Evolutionary conservation across 2,888 invertebrate species (phyloP).

Genomic region (Drosophila neonasuta): DNA sequence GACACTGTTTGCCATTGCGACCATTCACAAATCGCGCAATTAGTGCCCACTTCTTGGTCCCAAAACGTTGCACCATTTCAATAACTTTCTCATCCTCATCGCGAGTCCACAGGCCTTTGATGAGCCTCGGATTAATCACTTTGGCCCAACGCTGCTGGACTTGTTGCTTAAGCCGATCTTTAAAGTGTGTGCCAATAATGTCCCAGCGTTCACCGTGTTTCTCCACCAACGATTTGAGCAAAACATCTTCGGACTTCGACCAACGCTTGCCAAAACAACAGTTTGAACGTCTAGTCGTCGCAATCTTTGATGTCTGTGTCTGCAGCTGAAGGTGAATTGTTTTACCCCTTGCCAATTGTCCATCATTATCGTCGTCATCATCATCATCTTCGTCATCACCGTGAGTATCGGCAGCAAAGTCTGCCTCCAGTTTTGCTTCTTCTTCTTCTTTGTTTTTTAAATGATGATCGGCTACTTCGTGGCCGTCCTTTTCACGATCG

Average conservation of each 20-base stretch:
- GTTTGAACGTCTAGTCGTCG: constrained; percentile 31
- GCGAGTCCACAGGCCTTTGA: constrained; percentile 99
- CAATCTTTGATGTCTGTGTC: constrained; percentile 4
- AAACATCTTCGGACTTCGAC: constrained; percentile 85
- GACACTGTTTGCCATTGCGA: constrained; percentile 98
- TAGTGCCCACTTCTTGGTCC: constrained; percentile 98
- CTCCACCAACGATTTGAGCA: constrained; percentile 91
- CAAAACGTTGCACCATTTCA: constrained; percentile 93
- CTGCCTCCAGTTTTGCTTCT: not conserved
- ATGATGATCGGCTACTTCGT: not conserved
- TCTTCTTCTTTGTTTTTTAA: not conserved
- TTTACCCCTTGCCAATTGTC: not conserved
- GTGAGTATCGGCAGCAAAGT: not conserved
- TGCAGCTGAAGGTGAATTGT: constrained; percentile 4
- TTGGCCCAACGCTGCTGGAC: constrained; percentile 98
- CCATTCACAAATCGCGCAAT: constrained; percentile 96
- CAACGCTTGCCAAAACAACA: constrained; percentile 80
- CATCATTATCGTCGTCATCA: not conserved
- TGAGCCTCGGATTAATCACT: constrained; percentile 97
- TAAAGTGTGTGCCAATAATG: constrained; percentile 89
- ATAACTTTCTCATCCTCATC: constrained; percentile 98
- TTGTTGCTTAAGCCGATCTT: constrained; percentile 95
- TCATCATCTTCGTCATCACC: not conserved
- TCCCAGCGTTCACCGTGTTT: constrained; percentile 91
- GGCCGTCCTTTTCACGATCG: constrained; percentile 63